Base-by-base conservation (phyloP, 2,797 vertebrate genomes). In the Notoglanidium macrostoma region DNA sequence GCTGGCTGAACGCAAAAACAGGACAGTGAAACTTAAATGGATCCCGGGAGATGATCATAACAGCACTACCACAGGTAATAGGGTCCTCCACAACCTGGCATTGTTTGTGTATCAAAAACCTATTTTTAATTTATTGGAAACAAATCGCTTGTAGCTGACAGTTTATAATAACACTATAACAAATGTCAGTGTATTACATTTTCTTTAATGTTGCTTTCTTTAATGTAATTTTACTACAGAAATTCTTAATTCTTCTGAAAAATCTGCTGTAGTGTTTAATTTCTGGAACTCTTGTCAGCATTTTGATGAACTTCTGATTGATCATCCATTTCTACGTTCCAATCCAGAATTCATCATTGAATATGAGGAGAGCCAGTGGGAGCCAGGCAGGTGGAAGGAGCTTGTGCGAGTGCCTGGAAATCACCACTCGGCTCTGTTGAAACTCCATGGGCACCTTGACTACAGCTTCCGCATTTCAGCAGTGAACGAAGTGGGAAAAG, bases 11-110 rank as follows among this genome's bases (percentile, higher is more conserved):
- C 94, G 92, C 90, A 96, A 96, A 91, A 95, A 95, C 90, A 95
- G 93, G 88, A 99, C 96, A 49, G 93, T 98, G 85, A 97, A 95
- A 12, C 94, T 99, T 61, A 96, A 96, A 57, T 99, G 98, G 98
- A 94, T 92, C 83, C 96, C 96, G 0, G 97, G 98, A 63, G 95
- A 97, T 19, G 95, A 92, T 81, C 97, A 98, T 89, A 98, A 97
- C 91, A 98, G 97, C 93, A 95, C 96, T 17, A 92, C 96, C 81
- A 97, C 94, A 57, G 98, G 98, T 99, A 97, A 92, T 26, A 67
- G 21, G 51, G 46, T 83, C 74, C 23, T 10, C 54, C 29, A 61
- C n/a, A 40, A 59, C 26, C 49, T n/a, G 72, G 26, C 77, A 79
- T 44, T 40, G 17, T 44, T 11, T 26, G 15, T 49, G 11, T 19